A percentile compares a stretch with the other conserved stretches of the same genome.
Conservation (phyloP, 2,797 vertebrate species). For the Ambastaia sidthimunki region DNA sequence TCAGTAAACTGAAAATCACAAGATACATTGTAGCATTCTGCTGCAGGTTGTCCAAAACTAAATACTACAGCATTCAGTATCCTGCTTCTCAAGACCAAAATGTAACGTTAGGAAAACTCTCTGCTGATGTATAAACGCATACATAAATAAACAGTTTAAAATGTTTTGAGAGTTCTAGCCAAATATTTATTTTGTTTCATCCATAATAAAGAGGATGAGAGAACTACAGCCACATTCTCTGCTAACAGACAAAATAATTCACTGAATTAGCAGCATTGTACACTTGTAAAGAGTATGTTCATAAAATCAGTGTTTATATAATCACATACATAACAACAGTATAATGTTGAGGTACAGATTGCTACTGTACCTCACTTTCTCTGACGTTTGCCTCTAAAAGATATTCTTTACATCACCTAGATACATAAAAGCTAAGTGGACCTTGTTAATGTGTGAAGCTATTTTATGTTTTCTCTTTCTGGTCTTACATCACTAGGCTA, state of each 20-base stretch:
- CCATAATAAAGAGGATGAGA: constrained; percentile 5
- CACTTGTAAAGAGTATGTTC: too few species aligned
- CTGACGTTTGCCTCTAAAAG: not conserved
- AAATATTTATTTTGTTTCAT: not conserved
- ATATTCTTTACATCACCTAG: not conserved
- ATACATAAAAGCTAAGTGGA: not conserved
- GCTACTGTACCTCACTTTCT: not conserved
- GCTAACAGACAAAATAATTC: not conserved
- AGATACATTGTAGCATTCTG: not conserved
- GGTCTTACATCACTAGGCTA: not conserved
- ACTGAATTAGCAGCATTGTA: not conserved
- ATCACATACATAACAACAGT: not conserved
- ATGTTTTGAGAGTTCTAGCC: not conserved
- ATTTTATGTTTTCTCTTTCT: not conserved
- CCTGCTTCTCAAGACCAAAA: not conserved
- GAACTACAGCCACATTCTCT: not conserved
- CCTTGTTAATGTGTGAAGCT: not conserved
- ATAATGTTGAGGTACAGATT: not conserved
- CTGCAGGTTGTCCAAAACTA: not conserved
- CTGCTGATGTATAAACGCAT: not conserved
- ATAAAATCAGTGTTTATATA: not conserved
- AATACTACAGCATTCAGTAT: not conserved
- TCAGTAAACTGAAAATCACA: constrained; percentile 6
- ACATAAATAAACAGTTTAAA: not conserved
- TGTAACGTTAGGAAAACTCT: not conserved